phyloP scores from a whole-genome alignment of 1,140 invertebrate genomes.

The Glossosoma conforme region DNA sequence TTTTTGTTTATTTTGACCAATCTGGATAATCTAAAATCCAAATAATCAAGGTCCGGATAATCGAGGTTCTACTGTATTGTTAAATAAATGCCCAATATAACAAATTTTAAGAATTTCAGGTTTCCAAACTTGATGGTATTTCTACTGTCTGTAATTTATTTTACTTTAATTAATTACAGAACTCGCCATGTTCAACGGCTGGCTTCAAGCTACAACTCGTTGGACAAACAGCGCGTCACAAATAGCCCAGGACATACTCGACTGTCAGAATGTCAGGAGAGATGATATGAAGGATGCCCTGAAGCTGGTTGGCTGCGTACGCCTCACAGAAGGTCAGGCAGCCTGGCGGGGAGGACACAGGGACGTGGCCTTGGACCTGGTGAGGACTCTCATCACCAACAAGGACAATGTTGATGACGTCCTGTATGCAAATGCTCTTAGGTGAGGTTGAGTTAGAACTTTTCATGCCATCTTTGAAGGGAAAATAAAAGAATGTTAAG shows the following conservation, averaged over 20 bases:
- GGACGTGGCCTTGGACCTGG: conserved; percentile 26
- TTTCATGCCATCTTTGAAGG: background rate
- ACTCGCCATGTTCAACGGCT: conserved; percentile 25
- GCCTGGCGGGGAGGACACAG: conserved; percentile 23
- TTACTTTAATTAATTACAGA: no score
- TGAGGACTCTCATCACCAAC: conserved; percentile 19
- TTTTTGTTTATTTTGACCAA: no score
- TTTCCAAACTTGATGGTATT: no score
- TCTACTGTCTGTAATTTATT: no score
- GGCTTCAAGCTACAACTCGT: conserved; percentile 12
- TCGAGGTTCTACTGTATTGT: no score
- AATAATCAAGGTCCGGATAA: no score
- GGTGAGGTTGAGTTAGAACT: conserved; percentile 9
- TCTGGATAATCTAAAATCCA: no score
- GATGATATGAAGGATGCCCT: background rate
- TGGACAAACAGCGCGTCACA: conserved; percentile 20
- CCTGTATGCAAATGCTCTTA: conserved; percentile 19
- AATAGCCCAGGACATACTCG: conserved; percentile 24
- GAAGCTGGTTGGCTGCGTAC: conserved; percentile 5
- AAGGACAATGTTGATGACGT: conserved; percentile 5
- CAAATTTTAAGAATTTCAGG: no score
- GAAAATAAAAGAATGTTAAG: background rate
- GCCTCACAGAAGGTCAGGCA: conserved; percentile 16
- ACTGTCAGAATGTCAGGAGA: background rate
- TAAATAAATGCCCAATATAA: no score